Percentiles rank a stretch among this genome's conserved stretches.
phyloP scores from a whole-genome alignment of 1,140 invertebrate genomes.

The Drosophila tsacasi region DNA sequence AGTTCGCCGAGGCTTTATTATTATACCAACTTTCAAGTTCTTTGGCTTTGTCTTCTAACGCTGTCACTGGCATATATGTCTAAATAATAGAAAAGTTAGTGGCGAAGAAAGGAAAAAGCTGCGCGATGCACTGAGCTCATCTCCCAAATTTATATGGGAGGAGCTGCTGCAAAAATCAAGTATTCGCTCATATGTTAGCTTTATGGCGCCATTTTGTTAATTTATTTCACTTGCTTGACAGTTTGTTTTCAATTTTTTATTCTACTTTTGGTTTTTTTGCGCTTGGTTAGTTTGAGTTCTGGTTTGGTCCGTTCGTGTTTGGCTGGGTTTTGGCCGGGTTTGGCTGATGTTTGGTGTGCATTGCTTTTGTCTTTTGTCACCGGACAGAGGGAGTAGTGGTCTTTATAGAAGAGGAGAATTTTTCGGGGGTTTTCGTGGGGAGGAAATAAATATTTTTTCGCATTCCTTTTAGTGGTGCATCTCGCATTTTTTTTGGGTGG shows the following conservation, averaged over 20 bases:
- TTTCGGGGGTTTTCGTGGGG: not conserved
- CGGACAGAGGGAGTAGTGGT: slow-evolving; percentile 9
- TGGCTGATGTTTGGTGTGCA: slow-evolving; percentile 22
- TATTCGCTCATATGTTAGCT: slow-evolving; percentile 79
- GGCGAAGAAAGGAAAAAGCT: slow-evolving; percentile 44
- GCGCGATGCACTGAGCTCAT: slow-evolving; percentile 29
- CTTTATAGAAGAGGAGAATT: slow-evolving; percentile 8
- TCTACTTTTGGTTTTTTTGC: slow-evolving; percentile 27
- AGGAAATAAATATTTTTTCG: slow-evolving; percentile 60
- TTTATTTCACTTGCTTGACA: slow-evolving; percentile 83
- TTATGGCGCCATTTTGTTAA: slow-evolving; percentile 82
- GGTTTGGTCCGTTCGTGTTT: slow-evolving; percentile 3
- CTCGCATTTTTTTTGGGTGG: slow-evolving; percentile 32
- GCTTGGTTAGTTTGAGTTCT: slow-evolving; percentile 46
- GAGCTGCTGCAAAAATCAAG: slow-evolving; percentile 67
- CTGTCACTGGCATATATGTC: slow-evolving; percentile 75
- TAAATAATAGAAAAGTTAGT: slow-evolving; percentile 79
- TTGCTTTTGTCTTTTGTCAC: slow-evolving; percentile 63
- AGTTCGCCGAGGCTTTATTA: slow-evolving; percentile 14
- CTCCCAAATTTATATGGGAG: slow-evolving; percentile 60
- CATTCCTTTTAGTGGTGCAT: slow-evolving; percentile 63
- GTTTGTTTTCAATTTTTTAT: slow-evolving; percentile 69
- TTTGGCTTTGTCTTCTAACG: slow-evolving; percentile 41
- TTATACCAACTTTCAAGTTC: slow-evolving; percentile 26
- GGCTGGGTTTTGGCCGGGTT: slow-evolving; percentile 9